Base-by-base conservation (phyloP, 1,140 invertebrate genomes). In the Drosophila sp. region DNA sequence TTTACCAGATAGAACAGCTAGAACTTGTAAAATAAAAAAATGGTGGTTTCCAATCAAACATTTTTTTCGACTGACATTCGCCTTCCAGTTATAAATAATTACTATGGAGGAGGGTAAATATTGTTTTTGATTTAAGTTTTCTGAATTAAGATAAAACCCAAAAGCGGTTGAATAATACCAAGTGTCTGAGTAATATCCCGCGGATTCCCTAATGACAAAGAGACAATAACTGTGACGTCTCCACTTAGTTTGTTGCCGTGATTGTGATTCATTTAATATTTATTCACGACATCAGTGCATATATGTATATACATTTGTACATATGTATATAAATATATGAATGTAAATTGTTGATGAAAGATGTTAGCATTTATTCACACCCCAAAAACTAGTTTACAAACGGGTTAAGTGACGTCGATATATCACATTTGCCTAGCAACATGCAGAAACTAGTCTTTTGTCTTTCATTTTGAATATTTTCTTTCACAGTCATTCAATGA, bases 161-260 rank as follows among this genome's bases (percentile, higher is more conserved):
- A 25, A 23, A 35, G 23, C 8, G 32, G 25, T 70, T 60, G 32
- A 47, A 66, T 69, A 64, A 67, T 50, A 30, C 44, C 44, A 30
- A 29, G 10, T n/a, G 40, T 25, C 32, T 85, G 81, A 85, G 78
- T 85, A 86, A 85, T 60, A 61, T 17, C 54, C 29, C 17, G 41
- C 62, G 68, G 68, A 72, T 70, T 85, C 79, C 71, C 79, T 82
- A 58, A 47, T 60, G 63, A 82, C 70, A 63, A 60, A 56, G 23
- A 66, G 32, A 75, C 56, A 70, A n/a, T 10, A 61, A 72, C 27
- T 50, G 57, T 68, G 74, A 74, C 76, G 66, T 64, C n/a, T 72
- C 27, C 38, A 47, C 6, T 55, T 23, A 17, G 17, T 38, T n/a
- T 38, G 10, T 58, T 55, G 17, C n/a, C 10, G 23, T 35, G 44